These are phyloP conservation scores for Sminthurinus aureus DNA, from an alignment of 2,888 invertebrate species.

Conservation along the genomic window DNA sequence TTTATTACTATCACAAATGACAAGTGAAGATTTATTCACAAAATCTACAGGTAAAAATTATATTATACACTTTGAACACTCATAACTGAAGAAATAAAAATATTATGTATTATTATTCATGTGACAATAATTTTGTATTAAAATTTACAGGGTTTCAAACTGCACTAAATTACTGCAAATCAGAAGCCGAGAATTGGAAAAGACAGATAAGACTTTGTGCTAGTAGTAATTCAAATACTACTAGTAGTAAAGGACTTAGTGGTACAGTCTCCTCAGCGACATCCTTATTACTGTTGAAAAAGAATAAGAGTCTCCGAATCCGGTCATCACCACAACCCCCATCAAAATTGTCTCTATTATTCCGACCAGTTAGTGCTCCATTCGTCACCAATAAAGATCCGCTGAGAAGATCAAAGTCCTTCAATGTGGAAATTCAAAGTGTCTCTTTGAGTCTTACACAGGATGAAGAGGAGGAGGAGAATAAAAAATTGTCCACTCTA, in stretches of 20 bases:
- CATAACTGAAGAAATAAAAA: too few species aligned
- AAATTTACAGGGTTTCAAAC: conserved; percentile 67
- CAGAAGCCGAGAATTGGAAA: conserved; percentile 63
- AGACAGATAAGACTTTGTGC: conserved; percentile 61
- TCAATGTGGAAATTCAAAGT: conserved; percentile 58
- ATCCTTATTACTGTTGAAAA: conserved; percentile 16
- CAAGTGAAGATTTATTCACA: conserved; percentile 70
- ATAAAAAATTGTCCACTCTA: conserved; percentile 54
- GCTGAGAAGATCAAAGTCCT: conserved; percentile 55
- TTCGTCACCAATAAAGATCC: conserved; percentile 54
- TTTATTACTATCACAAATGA: conserved; percentile 69
- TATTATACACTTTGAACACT: too few species aligned
- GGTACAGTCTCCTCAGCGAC: conserved; percentile 45
- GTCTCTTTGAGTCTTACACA: conserved; percentile 56
- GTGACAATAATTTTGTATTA: too few species aligned
- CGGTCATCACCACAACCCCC: conserved; percentile 55
- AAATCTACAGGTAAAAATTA: conserved; percentile 65
- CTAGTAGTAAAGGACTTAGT: conserved; percentile 60
- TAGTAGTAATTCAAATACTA: conserved; percentile 58
- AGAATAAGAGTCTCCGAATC: conserved; percentile 27
- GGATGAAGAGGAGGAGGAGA: conserved; percentile 53
- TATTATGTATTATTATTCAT: too few species aligned
- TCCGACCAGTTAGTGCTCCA: conserved; percentile 53
- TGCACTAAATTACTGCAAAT: conserved; percentile 72
- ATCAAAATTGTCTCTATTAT: conserved; percentile 57